Evolutionary conservation across 1,140 invertebrate genomes (phyloP).

Genomic region (Lordiphosa collinella): DNA sequence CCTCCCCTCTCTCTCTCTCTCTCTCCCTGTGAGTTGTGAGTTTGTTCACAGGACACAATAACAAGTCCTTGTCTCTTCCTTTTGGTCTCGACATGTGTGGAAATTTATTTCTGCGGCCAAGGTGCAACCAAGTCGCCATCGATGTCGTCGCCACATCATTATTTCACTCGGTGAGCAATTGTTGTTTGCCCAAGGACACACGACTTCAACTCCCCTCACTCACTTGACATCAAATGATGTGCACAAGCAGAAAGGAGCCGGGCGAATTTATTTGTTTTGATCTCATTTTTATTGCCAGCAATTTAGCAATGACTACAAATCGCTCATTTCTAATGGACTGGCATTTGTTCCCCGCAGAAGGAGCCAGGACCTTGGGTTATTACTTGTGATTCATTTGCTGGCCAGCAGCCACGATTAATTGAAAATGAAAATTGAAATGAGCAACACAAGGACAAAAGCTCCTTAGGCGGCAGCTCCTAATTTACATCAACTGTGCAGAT

Average conservation of each 20-base stretch:
- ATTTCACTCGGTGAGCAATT: conserved; percentile 52
- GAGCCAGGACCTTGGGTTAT: conserved; percentile 18
- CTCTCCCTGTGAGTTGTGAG: neutral
- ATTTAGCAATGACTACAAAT: conserved; percentile 58
- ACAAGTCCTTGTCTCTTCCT: conserved; percentile 1
- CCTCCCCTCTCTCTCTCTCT: no score
- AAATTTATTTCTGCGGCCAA: conserved; percentile 47
- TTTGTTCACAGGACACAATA: neutral
- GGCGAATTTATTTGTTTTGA: conserved; percentile 44
- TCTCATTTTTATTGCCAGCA: conserved; percentile 54
- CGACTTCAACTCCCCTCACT: neutral
- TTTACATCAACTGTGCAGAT: no score
- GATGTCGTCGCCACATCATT: conserved; percentile 55
- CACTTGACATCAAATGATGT: conserved; percentile 15
- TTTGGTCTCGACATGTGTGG: conserved; percentile 1
- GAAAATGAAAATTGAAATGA: conserved; percentile 41
- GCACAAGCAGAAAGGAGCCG: conserved; percentile 1
- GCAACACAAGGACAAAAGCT: neutral
- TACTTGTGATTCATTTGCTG: conserved; percentile 31
- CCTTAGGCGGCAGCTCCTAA: no score
- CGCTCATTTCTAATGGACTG: conserved; percentile 57
- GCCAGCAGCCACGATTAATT: conserved; percentile 25
- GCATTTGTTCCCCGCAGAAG: conserved; percentile 33
- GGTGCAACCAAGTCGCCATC: conserved; percentile 38
- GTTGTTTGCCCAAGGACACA: conserved; percentile 46